Percentiles rank a stretch among this genome's conserved stretches.
Evolutionary conservation across 2,888 invertebrate species (phyloP).

Genomic region (Idaea biselata): DNA sequence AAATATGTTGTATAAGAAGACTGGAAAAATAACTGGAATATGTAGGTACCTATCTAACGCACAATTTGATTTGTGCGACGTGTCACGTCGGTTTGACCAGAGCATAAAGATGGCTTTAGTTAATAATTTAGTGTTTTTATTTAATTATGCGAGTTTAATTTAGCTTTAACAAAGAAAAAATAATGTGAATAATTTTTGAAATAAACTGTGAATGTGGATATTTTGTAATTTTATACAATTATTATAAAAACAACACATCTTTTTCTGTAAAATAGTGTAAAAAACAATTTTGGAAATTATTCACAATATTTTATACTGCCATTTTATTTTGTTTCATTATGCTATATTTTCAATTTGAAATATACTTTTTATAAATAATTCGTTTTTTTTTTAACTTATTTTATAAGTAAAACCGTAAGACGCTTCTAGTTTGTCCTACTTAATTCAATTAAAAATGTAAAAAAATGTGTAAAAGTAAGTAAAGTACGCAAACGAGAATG

Average conservation of each 20-base stretch:
- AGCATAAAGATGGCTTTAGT: not conserved
- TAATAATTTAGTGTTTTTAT: constrained; percentile 5
- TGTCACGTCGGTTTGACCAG: not conserved
- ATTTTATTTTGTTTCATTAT: constrained; percentile 62
- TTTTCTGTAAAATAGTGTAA: constrained; percentile 10
- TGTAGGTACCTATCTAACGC: no score
- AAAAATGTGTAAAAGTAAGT: no score
- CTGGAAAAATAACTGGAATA: no score
- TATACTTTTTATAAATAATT: constrained; percentile 61
- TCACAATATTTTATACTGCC: constrained; percentile 47
- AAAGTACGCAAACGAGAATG: no score
- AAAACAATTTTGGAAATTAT: constrained; percentile 31
- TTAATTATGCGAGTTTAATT: constrained; percentile 7
- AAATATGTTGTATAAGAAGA: no score
- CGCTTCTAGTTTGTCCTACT: no score
- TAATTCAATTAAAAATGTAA: no score
- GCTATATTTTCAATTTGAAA: constrained; percentile 59
- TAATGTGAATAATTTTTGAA: not conserved
- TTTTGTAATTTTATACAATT: not conserved
- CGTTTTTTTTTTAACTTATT: not conserved
- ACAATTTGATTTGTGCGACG: not conserved
- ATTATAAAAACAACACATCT: not conserved
- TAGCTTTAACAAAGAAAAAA: not conserved
- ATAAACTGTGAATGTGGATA: not conserved
- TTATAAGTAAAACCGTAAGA: not conserved